A percentile compares a stretch with the other conserved stretches of the same genome.
phyloP scores from a whole-genome alignment of 37 sponge, comb jelly and placozoan genomes.

The Ephydatia muelleri region DNA sequence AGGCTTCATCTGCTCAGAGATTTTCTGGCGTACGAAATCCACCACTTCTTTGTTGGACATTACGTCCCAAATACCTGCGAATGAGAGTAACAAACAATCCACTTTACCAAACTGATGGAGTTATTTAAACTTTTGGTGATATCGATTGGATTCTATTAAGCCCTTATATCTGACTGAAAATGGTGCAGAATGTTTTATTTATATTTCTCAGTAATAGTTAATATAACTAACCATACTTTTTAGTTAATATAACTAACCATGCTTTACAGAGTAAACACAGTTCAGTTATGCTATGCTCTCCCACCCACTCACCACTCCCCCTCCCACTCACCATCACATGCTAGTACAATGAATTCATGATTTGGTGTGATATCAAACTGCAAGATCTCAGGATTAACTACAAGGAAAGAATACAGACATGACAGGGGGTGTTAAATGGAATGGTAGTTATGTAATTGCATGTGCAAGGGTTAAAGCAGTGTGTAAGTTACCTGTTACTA shows the following conservation, averaged over 20 bases:
- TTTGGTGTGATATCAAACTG: slow-evolving; percentile 51
- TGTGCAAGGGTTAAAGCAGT: neutral
- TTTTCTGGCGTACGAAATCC: slow-evolving; percentile 77
- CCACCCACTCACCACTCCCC: neutral
- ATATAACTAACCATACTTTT: neutral
- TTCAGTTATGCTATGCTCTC: neutral
- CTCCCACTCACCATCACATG: slow-evolving; percentile 86
- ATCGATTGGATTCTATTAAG: neutral
- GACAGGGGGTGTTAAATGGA: neutral
- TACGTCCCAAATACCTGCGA: slow-evolving; percentile 91
- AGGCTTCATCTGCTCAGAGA: slow-evolving; percentile 61
- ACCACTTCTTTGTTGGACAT: slow-evolving; percentile 86
- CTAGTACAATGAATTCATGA: slow-evolving; percentile 88
- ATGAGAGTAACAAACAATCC: neutral
- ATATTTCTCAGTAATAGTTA: neutral
- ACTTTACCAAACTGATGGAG: neutral
- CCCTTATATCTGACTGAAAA: neutral
- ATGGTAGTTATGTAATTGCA: neutral
- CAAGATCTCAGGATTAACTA: slow-evolving; percentile 82
- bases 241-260: too few relatives aligned
- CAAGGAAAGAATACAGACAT: neutral
- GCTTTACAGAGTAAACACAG: neutral
- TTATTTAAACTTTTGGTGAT: neutral
- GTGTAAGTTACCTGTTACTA: slow-evolving; percentile 85
- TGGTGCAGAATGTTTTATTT: neutral